These are phyloP conservation scores for Unio delphinus DNA, from an alignment of 2,888 invertebrate genomes.

Conservation along the genomic window DNA sequence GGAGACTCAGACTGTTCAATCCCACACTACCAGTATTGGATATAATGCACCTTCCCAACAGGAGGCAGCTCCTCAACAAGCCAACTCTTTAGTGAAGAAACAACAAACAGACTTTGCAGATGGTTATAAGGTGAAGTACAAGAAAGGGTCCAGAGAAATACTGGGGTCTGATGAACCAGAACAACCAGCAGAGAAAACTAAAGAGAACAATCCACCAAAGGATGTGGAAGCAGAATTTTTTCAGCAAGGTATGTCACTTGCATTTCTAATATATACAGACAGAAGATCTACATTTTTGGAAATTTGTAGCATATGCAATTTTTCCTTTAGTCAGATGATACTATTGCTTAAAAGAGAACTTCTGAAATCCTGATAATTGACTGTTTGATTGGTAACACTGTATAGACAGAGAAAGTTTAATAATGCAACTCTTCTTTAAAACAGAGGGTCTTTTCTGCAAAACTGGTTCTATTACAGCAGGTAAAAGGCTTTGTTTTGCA, in stretches of 20 bases:
- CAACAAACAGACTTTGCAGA: conserved; percentile 9
- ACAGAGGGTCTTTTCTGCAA: too few relatives aligned
- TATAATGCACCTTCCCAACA: not conserved
- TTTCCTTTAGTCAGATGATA: too few relatives aligned
- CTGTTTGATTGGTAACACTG: too few relatives aligned
- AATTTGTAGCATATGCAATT: too few relatives aligned
- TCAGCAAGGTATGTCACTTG: conserved; percentile 23
- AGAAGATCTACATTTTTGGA: too few relatives aligned
- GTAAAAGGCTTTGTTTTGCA: too few relatives aligned
- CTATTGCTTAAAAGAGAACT: too few relatives aligned
- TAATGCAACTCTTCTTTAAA: too few relatives aligned
- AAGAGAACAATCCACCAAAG: conserved; percentile 1
- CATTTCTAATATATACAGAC: not conserved
- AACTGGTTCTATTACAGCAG: too few relatives aligned
- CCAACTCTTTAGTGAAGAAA: conserved; percentile 1
- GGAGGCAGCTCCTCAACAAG: not conserved
- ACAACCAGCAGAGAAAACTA: conserved; percentile 4
- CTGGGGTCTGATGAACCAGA: conserved; percentile 6
- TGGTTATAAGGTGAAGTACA: conserved; percentile 20
- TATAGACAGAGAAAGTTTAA: too few relatives aligned
- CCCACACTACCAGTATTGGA: not conserved
- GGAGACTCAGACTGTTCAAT: conserved; percentile 3
- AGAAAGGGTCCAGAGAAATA: conserved; percentile 3
- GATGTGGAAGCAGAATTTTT: conserved; percentile 25
- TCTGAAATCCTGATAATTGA: too few relatives aligned